Evolutionary conservation across 2,797 vertebrate genomes (phyloP), one percentile per base, ranked within the genome.

Genomic region (Rhinophrynus dorsalis): DNA sequence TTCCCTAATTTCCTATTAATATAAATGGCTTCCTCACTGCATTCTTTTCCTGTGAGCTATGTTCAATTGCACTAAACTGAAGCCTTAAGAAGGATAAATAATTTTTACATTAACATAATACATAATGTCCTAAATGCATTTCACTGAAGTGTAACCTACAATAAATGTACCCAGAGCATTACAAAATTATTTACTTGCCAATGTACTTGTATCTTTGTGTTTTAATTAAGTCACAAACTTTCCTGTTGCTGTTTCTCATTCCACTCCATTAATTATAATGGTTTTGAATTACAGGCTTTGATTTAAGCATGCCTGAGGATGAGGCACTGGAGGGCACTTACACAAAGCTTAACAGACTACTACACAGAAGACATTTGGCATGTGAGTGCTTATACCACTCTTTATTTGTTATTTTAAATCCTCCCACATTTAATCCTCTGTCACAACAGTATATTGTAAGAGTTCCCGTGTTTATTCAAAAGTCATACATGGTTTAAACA

Each of bases 181-280:
- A 65, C 61, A 72, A 72, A 51, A 65, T 65, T 65, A 65, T 72
- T 72, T 72, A 65, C 45, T 59, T 65, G 52, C 44, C 51, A 59
- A 58, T 32, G 48, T 62, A 66, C 69, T 51, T 65, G 52, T 65
- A 65, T 72, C 50, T 20, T 72, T 65, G 61, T 62, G 54, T 65
- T 65, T 72, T 72, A 65, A 72, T 72, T 72, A 72, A 72, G 61
- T 48, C 61, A 62, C 61, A 65, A 72, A 65, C 61, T 72, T 56
- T 72, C 61, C 54, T 61, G 48, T 64, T 65, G 61, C 69, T 65
- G 69, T 72, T 72, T 59, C 44, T 65, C 61, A 72, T 72, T 72
- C 69, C 69, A 72, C 69, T 72, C 52, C 69, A 66, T 56, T 72
- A 72, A 72, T 72, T 72, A 72, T 72, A 72, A 72, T 65, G 54